phyloP scores from a whole-genome alignment of 2,888 invertebrate genomes.

The Stenotaenia linearis region DNA sequence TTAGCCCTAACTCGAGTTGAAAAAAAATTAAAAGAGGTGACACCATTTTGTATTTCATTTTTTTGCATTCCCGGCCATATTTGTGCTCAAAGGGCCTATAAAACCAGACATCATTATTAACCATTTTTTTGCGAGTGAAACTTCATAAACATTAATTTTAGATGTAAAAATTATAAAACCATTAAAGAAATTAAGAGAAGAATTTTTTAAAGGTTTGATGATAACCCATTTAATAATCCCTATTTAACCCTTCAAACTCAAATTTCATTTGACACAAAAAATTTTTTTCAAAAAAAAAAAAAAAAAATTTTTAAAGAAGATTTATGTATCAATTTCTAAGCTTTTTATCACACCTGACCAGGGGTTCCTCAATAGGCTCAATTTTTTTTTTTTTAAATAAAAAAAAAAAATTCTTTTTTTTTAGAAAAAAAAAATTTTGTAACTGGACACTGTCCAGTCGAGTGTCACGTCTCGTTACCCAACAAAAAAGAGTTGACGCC shows the following conservation, averaged over 20 bases:
- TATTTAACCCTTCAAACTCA: background rate
- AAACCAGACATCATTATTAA: background rate
- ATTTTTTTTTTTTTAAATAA: no score
- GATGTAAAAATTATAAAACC: background rate
- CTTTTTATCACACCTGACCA: conserved; percentile 18
- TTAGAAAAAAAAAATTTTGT: background rate
- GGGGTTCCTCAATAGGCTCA: background rate
- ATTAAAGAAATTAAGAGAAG: no score
- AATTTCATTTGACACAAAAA: background rate
- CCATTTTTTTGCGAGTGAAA: background rate
- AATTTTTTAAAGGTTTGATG: no score
- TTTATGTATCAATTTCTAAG: conserved; percentile 1
- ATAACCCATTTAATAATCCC: background rate
- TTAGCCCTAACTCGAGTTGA: background rate
- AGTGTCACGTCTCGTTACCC: background rate
- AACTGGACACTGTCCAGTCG: conserved; percentile 13
- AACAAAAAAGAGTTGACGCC: background rate
- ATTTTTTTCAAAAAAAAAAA: background rate
- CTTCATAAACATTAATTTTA: background rate
- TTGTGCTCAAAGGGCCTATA: background rate
- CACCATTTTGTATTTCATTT: background rate
- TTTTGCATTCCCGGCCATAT: background rate
- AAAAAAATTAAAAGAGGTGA: background rate
- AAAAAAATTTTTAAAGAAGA: background rate
- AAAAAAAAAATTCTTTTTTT: background rate